Percentiles rank a stretch among this genome's conserved stretches.
Evolutionary conservation across 2,113 vertebrate genomes (phyloP).

Genomic region (Mugil cephalus): DNA sequence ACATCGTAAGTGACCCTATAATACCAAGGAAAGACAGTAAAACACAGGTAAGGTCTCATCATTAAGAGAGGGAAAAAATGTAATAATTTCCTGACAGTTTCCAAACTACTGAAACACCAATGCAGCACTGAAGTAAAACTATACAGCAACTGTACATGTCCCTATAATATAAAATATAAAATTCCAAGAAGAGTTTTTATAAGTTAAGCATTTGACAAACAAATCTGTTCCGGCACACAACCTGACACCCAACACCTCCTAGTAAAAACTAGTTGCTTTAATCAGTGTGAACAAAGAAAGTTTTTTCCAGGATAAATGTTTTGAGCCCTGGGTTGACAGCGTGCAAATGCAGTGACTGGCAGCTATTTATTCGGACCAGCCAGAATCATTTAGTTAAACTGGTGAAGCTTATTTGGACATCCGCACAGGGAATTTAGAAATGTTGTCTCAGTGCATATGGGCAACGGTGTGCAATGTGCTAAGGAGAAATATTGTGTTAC

Average conservation of each 20-base stretch:
- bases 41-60: no score
- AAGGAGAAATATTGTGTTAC: constrained; percentile 4
- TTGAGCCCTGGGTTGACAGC: constrained; percentile 31
- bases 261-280: constrained; percentile 13
- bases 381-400: constrained; percentile 27
- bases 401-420: constrained; percentile 45
- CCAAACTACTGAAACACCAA: background rate
- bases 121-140: background rate
- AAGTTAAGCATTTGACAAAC: constrained; percentile 1
- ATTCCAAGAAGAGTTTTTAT: background rate
- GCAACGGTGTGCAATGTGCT: background rate
- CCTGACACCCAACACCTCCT: constrained; percentile 2
- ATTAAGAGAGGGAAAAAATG: background rate
- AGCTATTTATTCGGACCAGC: constrained; percentile 47
- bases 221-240: background rate
- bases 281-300: constrained; percentile 39
- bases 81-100: background rate
- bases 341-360: constrained; percentile 40
- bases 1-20: background rate
- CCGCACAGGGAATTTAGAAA: constrained; percentile 18
- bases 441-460: constrained; percentile 13
- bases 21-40: no score
- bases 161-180: background rate
- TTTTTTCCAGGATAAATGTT: constrained; percentile 50
- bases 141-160: constrained; percentile 5